A percentile compares a stretch with the other conserved stretches of the same genome.
Conservation (phyloP, 2,797 vertebrate genomes). For the Cygnus olor region DNA sequence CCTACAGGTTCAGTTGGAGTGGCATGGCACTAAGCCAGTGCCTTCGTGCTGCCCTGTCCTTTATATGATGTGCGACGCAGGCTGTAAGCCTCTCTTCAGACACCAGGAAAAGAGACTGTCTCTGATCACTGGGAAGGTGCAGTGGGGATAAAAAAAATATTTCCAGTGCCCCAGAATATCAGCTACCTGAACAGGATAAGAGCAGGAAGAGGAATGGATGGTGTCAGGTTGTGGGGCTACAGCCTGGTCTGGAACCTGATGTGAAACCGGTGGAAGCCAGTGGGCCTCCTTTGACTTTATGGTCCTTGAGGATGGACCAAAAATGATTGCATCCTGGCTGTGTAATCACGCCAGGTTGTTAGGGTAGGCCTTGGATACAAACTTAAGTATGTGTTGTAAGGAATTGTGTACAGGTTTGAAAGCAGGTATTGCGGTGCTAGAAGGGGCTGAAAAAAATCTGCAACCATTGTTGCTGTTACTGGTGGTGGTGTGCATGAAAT, state of each 20-base stretch:
- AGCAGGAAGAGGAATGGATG: background rate
- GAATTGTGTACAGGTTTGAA: background rate
- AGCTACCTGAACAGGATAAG: background rate
- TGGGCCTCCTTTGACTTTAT: background rate
- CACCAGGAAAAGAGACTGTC: background rate
- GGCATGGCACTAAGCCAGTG: background rate
- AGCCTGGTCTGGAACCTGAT: background rate
- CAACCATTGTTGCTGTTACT: background rate
- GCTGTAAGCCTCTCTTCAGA: background rate
- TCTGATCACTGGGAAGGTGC: background rate
- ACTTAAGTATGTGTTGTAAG: background rate
- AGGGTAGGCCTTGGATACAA: background rate
- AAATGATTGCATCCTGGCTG: background rate
- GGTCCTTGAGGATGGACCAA: background rate
- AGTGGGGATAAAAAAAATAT: background rate
- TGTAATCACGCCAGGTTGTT: background rate
- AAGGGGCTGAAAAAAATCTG: background rate
- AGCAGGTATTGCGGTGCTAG: background rate
- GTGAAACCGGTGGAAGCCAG: background rate
- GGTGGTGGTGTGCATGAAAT: background rate
- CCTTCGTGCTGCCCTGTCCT: accelerated
- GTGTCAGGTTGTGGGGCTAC: accelerated
- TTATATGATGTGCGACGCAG: accelerated
- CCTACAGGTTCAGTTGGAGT: background rate
- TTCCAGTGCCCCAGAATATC: background rate